Evolutionary conservation across 1,140 invertebrate genomes (phyloP), one percentile per base, ranked within the genome.

Genomic region (Drosophila melanica): DNA sequence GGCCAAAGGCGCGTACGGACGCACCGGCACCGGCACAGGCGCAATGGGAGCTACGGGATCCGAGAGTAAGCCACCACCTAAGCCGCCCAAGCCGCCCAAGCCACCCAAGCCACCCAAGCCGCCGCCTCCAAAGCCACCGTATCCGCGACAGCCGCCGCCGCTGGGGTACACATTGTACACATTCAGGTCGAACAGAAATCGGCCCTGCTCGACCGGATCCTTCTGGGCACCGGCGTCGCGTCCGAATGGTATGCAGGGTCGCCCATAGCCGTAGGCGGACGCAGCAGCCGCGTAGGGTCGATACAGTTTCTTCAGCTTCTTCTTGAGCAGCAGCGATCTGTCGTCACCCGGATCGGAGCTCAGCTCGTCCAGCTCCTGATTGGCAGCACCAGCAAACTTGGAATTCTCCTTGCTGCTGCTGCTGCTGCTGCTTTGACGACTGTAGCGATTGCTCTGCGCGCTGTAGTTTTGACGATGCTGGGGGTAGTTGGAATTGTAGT

Each of bases 111-210:
- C 48, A 42, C 67, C 63, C 6, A 45, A 27, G 30, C 70, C 70
- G 10, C 81, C 79, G 3, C 64, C 67, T 16, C 79, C 77, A 60
- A 16, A 45, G 8, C 80, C 86, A 12, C 81, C 75, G 23, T 72
- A 85, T 5, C 81, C 79, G n/a, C 75, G 71, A 16, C 82, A 81
- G 27, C 75, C 77, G 1, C 53, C 59, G 12, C 37, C 53, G 2
- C 79, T 67, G 0, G 42, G 57, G 39, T 91, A 78, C 12, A 91
- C 84, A 60, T 91, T 91, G 42, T 90, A 85, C 12, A 91, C 84
- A 75, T 91, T 91, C n/a, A 91, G 16, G 45, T 91, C 90, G 50
- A 87, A 91, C 1, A 91, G 68, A 16, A 91, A 86, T 11, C 90
- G 81, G 37, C 90, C 90, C 58, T 91, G 90, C 33, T 91, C 90